Evolutionary conservation across 2,797 vertebrate species (phyloP).

Genomic region (Pseudopleuronectes americanus): DNA sequence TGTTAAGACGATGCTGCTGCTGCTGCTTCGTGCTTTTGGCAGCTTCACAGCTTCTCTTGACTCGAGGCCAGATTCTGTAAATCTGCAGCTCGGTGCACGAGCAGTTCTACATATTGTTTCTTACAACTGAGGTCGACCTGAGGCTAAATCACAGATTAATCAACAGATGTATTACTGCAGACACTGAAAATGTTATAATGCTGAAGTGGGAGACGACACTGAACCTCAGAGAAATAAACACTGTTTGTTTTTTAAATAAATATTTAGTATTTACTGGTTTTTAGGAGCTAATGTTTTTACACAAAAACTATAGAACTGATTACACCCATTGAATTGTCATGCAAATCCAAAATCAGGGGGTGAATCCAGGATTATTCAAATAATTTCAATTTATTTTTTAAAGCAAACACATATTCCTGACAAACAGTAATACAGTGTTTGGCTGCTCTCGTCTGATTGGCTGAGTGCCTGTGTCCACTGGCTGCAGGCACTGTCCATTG

Average conservation of each 20-base stretch:
- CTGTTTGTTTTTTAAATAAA: too few relatives aligned
- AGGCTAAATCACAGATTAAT: too few relatives aligned
- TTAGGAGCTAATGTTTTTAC: too few relatives aligned
- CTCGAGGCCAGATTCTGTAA: background rate
- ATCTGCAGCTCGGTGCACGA: background rate
- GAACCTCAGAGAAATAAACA: too few relatives aligned
- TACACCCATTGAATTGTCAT: too few relatives aligned
- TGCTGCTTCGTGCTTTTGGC: slow-evolving; percentile 12
- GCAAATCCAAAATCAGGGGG: too few relatives aligned
- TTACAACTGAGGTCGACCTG: background rate
- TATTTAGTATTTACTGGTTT: too few relatives aligned
- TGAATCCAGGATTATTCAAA: too few relatives aligned
- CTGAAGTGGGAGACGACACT: too few relatives aligned
- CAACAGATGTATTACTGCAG: background rate
- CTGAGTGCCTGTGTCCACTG: slow-evolving; percentile 39
- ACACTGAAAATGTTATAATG: too few relatives aligned
- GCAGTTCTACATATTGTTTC: background rate
- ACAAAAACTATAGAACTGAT: too few relatives aligned
- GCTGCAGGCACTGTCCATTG: slow-evolving; percentile 46
- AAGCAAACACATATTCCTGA: slow-evolving; percentile 25
- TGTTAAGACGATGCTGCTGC: background rate
- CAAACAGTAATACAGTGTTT: slow-evolving; percentile 21
- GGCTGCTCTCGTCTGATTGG: slow-evolving; percentile 42
- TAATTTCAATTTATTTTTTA: too few relatives aligned
- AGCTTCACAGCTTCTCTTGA: slow-evolving; percentile 7